Conservation (phyloP, 2,797 vertebrate genomes). For the Cyclopterus lumpus region DNA sequence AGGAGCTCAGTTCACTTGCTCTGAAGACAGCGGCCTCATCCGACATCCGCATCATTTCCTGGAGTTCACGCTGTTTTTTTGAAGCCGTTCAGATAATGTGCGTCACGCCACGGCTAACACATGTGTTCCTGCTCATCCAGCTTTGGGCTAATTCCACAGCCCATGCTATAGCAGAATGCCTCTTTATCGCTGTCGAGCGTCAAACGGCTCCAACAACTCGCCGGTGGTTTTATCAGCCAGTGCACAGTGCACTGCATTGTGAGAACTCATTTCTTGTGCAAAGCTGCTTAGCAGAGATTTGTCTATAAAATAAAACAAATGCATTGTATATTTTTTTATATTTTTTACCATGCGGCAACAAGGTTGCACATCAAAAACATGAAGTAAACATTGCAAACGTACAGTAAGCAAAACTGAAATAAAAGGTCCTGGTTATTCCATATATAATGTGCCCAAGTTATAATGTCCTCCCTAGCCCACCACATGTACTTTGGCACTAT, state of each 20-base stretch:
- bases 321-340: background rate
- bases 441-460: background rate
- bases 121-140: conserved; percentile 45
- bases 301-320: conserved; percentile 18
- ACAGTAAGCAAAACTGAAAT: background rate
- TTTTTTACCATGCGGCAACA: background rate
- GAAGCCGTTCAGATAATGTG: conserved; percentile 52
- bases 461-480: background rate
- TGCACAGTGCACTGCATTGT: conserved; percentile 52
- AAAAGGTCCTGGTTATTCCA: background rate
- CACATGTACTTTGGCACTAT: background rate
- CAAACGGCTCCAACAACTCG: conserved; percentile 28
- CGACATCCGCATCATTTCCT: conserved; percentile 60
- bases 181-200: conserved; percentile 23
- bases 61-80: conserved; percentile 41
- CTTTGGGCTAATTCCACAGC: conserved; percentile 48
- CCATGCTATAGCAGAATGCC: conserved; percentile 14
- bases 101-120: conserved; percentile 43
- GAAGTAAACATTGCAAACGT: background rate
- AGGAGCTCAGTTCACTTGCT: conserved; percentile 20
- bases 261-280: conserved; percentile 67
- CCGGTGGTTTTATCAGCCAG: conserved; percentile 49
- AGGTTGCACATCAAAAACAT: background rate
- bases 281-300: conserved; percentile 82
- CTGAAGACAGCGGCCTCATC: conserved; percentile 53